phyloP scores from a whole-genome alignment of 2,888 invertebrate genomes.

The Dimorphilus gyrociliatus region DNA sequence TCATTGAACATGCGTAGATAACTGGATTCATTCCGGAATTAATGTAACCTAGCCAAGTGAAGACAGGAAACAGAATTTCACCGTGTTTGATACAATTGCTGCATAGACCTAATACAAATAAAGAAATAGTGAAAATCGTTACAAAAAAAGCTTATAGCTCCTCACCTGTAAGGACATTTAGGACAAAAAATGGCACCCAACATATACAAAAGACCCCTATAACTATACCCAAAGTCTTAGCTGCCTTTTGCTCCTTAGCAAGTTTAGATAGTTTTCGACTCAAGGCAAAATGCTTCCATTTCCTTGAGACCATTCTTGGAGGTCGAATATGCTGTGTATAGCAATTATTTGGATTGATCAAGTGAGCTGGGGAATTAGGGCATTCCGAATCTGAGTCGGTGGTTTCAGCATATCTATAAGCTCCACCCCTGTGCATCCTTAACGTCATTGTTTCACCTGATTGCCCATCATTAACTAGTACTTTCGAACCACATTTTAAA shows the following conservation, averaged over 20 bases:
- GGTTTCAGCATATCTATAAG: no score
- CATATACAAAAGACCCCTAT: conserved; percentile 93
- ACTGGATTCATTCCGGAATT: conserved; percentile 51
- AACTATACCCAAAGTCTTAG: conserved; percentile 86
- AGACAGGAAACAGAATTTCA: conserved; percentile 26
- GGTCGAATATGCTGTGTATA: no score
- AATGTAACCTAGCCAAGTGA: conserved; percentile 37
- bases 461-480: conserved; percentile 18
- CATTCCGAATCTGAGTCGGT: conserved; percentile 3
- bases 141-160: no score
- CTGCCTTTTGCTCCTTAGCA: conserved; percentile 91
- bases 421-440: conserved; percentile 77
- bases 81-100: conserved; percentile 44
- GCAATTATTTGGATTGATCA: conserved; percentile 20
- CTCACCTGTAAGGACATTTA: conserved; percentile 72
- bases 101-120: conserved; percentile 66
- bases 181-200: conserved; percentile 92
- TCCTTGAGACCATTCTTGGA: conserved; percentile 7
- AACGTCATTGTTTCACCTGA: conserved; percentile 56
- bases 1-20: conserved; percentile 94
- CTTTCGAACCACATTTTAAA: conserved; percentile 70
- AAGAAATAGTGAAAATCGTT: no score
- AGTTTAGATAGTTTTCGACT: conserved; percentile 84
- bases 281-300: conserved; percentile 54
- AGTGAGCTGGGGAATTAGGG: conserved; percentile 16